Conservation (phyloP, 2,113 vertebrate species). For the Hypomesus transpacificus region DNA sequence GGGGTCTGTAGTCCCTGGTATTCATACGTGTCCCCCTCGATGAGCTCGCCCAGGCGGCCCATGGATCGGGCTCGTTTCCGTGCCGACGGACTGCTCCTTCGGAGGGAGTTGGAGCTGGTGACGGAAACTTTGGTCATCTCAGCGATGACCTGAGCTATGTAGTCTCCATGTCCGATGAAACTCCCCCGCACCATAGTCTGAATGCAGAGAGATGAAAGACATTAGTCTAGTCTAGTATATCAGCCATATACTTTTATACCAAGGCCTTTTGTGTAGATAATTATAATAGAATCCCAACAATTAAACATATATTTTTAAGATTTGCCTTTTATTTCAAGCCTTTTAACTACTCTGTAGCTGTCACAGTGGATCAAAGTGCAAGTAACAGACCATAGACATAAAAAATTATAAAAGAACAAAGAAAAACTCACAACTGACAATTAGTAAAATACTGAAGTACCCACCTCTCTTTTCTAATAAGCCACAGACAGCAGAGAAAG, state of each 20-base stretch:
- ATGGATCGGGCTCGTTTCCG: constrained; percentile 82
- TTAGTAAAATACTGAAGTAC: too few species aligned
- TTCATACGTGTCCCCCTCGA: constrained; percentile 73
- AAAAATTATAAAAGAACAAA: too few species aligned
- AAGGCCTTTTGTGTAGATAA: too few species aligned
- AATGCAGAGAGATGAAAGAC: background rate
- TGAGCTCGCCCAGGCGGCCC: constrained; percentile 78
- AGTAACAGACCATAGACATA: too few species aligned
- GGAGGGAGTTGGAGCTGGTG: constrained; percentile 85
- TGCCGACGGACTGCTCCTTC: constrained; percentile 74
- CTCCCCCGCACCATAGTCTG: constrained; percentile 87
- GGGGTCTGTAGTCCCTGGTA: constrained; percentile 66
- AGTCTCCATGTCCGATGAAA: constrained; percentile 78
- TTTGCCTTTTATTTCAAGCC: too few species aligned
- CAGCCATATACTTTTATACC: background rate
- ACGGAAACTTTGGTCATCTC: constrained; percentile 84
- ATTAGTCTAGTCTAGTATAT: background rate
- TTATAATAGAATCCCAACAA: too few species aligned
- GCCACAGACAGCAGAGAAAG: background rate
- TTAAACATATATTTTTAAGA: too few species aligned
- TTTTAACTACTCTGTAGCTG: too few species aligned
- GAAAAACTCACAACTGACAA: background rate
- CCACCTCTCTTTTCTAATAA: background rate
- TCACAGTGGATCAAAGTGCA: too few species aligned
- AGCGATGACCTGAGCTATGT: constrained; percentile 81